Conservation (phyloP, 2,113 vertebrate species). For the Terrapene triunguis region DNA sequence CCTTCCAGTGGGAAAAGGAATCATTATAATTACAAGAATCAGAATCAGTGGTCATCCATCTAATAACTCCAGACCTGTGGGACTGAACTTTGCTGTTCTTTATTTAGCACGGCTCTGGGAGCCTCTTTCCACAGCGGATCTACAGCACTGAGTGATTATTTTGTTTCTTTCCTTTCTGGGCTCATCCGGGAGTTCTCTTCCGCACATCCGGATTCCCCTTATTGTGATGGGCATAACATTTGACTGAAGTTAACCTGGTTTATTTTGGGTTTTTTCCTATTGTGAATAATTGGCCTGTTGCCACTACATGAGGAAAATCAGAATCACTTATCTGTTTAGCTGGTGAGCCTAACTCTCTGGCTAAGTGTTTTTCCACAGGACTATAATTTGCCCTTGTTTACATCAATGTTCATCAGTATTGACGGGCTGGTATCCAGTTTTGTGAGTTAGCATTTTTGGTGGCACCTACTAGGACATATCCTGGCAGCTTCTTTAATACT, state of each 20-base stretch:
- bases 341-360: neutral
- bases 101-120: neutral
- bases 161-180: neutral
- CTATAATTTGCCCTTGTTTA: neutral
- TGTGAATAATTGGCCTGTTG: neutral
- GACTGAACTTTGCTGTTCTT: neutral
- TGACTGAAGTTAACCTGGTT: neutral
- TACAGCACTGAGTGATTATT: neutral
- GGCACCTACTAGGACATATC: neutral
- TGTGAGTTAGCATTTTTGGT: neutral
- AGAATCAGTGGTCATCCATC: neutral
- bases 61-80: neutral
- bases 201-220: neutral
- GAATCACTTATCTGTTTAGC: neutral
- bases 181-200: neutral
- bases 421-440: neutral
- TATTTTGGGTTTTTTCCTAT: neutral
- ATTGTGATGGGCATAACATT: neutral
- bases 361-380: neutral
- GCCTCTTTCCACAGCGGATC: neutral
- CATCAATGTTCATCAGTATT: neutral
- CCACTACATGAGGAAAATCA: constrained; percentile 8
- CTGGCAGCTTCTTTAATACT: neutral
- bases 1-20: neutral
- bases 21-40: neutral